Percentiles rank a stretch among this genome's conserved stretches.
Evolutionary conservation across 2,797 vertebrate genomes (phyloP).

Genomic region (Amblyopsis hoosieri): DNA sequence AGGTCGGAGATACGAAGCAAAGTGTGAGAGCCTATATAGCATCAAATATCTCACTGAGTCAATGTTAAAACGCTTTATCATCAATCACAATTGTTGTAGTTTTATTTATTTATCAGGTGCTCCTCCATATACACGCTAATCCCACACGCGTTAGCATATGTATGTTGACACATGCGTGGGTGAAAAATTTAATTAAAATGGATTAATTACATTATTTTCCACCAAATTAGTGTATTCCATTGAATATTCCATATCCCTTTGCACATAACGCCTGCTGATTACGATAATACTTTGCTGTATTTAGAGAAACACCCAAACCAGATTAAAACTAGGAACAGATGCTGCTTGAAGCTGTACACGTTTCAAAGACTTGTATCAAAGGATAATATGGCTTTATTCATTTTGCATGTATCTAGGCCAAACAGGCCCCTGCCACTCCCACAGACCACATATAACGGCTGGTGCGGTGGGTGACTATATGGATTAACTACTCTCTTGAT

Average conservation of each 20-base stretch:
- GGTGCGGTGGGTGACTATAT: constrained; percentile 62
- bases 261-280: constrained; percentile 51
- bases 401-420: constrained; percentile 76
- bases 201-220: constrained; percentile 58
- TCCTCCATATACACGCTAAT: constrained; percentile 11
- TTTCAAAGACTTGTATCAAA: constrained; percentile 75
- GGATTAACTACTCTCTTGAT: constrained; percentile 59
- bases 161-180: not conserved
- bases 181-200: constrained; percentile 42
- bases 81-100: constrained; percentile 31
- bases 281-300: constrained; percentile 55
- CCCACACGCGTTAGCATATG: constrained; percentile 14
- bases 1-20: constrained; percentile 42
- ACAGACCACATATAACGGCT: constrained; percentile 69
- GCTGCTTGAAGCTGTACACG: constrained; percentile 58
- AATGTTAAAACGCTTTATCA: constrained; percentile 26
- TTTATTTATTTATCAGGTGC: constrained; percentile 16
- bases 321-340: constrained; percentile 76
- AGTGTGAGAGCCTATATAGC: constrained; percentile 29
- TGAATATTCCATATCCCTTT: constrained; percentile 40
- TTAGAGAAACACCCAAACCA: constrained; percentile 66
- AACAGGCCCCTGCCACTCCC: constrained; percentile 68
- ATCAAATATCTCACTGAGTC: constrained; percentile 10
- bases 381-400: constrained; percentile 68
- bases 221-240: constrained; percentile 37